Evolutionary conservation across 1,140 invertebrate genomes (phyloP).

Genomic region (Heliconius hewitsoni): DNA sequence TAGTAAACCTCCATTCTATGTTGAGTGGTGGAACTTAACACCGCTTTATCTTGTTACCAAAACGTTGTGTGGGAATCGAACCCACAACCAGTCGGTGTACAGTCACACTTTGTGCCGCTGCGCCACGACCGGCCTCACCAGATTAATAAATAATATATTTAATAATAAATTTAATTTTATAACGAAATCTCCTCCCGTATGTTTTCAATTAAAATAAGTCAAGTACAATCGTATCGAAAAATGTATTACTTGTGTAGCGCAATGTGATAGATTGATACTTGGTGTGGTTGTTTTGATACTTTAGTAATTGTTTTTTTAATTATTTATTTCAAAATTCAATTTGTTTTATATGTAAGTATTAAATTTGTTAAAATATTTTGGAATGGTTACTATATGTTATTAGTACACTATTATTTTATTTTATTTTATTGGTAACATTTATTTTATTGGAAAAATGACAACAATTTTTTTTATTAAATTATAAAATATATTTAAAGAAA

Average conservation of each 20-base stretch:
- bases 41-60: neutral
- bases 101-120: too few species aligned
- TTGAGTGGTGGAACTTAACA: neutral
- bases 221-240: constrained; percentile 41
- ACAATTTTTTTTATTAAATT: too few species aligned
- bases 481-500: too few species aligned
- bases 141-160: neutral
- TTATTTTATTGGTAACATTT: too few species aligned
- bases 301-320: neutral
- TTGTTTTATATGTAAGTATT: neutral
- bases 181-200: constrained; percentile 13
- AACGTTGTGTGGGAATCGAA: neutral
- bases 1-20: neutral
- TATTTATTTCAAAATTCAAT: too few species aligned
- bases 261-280: constrained; percentile 26
- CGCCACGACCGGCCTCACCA: too few species aligned
- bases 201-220: constrained; percentile 31
- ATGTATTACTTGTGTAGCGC: constrained; percentile 38
- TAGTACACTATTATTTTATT: too few species aligned
- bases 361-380: too few species aligned
- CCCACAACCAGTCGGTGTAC: too few species aligned
- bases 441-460: too few species aligned
- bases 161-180: neutral
- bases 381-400: too few species aligned
- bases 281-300: constrained; percentile 26